phyloP scores from a whole-genome alignment of 2,113 vertebrate genomes.

The Oncorhynchus clarkii region DNA sequence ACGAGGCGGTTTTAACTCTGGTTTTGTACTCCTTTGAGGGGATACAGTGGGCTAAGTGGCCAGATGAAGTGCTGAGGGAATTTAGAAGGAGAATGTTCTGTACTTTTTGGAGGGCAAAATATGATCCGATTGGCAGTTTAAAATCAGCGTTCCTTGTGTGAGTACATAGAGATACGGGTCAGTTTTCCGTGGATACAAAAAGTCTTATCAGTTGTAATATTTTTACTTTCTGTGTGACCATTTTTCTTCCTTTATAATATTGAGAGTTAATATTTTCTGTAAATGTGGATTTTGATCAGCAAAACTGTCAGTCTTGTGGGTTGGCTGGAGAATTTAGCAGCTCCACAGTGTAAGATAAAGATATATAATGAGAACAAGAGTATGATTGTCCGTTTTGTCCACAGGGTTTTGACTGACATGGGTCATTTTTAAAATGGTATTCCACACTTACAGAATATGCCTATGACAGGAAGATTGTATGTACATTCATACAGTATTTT shows the following conservation, averaged over 20 bases:
- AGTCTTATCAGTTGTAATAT: conserved; percentile 22
- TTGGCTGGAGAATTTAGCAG: conserved; percentile 44
- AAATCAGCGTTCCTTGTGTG: conserved; percentile 5
- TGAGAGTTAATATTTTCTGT: conserved; percentile 33
- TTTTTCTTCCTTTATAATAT: conserved; percentile 31
- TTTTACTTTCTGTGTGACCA: conserved; percentile 24
- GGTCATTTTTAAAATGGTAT: background rate
- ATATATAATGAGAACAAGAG: conserved; percentile 61
- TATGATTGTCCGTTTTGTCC: conserved; percentile 35
- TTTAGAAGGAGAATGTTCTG: background rate
- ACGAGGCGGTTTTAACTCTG: background rate
- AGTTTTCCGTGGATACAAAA: conserved; percentile 11
- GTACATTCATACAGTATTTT: no score
- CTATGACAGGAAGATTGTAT: background rate
- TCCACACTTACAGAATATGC: background rate
- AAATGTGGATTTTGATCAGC: conserved; percentile 24
- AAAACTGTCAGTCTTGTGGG: conserved; percentile 39
- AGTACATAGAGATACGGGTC: background rate
- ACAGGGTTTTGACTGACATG: background rate
- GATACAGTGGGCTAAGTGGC: background rate
- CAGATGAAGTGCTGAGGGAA: background rate
- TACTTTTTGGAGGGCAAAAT: background rate
- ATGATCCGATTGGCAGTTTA: background rate
- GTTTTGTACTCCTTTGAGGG: background rate
- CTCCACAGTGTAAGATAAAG: conserved; percentile 46